A percentile compares a stretch with the other conserved stretches of the same genome.
Conservation (phyloP, 1,140 invertebrate species). For the Drosophila sulfurigaster region DNA sequence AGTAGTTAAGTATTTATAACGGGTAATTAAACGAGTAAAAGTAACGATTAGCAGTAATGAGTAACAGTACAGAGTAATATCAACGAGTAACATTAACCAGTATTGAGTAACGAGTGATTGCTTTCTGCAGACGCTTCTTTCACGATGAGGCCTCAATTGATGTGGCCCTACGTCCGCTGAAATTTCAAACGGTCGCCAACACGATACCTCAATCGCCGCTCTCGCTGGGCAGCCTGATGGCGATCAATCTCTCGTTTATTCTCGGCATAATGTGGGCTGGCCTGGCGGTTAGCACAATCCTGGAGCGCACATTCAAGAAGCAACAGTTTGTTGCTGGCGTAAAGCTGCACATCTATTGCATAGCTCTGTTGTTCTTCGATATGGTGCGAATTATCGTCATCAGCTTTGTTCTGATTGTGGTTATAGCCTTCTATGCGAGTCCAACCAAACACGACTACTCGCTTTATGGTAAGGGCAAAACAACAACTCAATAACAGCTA, state of each 20-base stretch:
- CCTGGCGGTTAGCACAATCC: constrained; percentile 12
- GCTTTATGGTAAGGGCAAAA: constrained; percentile 31
- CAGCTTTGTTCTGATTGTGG: neutral
- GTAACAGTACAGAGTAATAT: neutral
- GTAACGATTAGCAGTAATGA: too few relatives aligned
- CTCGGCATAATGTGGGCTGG: constrained; percentile 40
- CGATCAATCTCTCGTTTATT: constrained; percentile 37
- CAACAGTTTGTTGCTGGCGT: constrained; percentile 56
- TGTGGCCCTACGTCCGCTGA: constrained; percentile 47
- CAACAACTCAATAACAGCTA: neutral
- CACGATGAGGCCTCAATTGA: constrained; percentile 58
- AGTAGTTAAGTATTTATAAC: too few relatives aligned
- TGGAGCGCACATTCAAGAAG: constrained; percentile 43
- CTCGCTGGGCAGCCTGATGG: constrained; percentile 37
- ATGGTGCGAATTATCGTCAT: neutral
- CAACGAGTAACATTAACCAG: neutral
- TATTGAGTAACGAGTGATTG: neutral
- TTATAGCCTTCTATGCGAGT: constrained; percentile 22
- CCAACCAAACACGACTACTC: constrained; percentile 31
- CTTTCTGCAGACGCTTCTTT: constrained; percentile 31
- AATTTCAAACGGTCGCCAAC: constrained; percentile 39
- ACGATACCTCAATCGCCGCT: constrained; percentile 24
- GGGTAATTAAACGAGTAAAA: too few relatives aligned
- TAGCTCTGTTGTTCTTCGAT: constrained; percentile 5
- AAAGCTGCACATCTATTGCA: neutral